Percentiles rank a stretch among this genome's conserved stretches.
Conservation (phyloP, 1,140 invertebrate genomes). For the Ceratina calcarata region DNA sequence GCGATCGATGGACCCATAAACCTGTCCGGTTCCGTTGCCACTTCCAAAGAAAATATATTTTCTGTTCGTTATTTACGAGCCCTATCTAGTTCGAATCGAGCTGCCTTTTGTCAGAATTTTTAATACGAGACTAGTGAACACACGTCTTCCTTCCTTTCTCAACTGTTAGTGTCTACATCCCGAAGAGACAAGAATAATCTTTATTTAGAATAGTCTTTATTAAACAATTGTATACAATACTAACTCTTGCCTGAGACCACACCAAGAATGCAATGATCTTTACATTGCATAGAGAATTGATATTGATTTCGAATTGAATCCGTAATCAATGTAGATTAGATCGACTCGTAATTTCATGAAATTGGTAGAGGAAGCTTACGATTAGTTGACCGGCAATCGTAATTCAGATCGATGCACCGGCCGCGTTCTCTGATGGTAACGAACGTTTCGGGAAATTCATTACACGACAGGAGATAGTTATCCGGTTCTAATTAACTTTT, state of each 20-base stretch:
- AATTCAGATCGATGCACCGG: conserved; percentile 57
- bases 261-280: background rate
- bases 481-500: conserved; percentile 28
- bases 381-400: conserved; percentile 56
- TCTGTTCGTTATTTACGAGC: conserved; percentile 33
- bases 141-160: background rate
- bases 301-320: conserved; percentile 21
- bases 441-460: conserved; percentile 47
- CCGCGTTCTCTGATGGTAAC: conserved; percentile 41
- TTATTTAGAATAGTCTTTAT: too few species aligned
- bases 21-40: conserved; percentile 60
- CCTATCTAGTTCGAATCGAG: background rate
- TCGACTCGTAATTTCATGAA: conserved; percentile 49
- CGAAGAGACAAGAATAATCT: too few species aligned
- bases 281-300: too few species aligned
- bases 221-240: too few species aligned
- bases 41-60: conserved; percentile 57
- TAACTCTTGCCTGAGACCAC: background rate
- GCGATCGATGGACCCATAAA: conserved; percentile 62
- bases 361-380: conserved; percentile 48
- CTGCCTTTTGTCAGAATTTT: conserved; percentile 10
- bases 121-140: background rate
- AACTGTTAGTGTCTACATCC: too few species aligned
- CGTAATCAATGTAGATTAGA: conserved; percentile 51
- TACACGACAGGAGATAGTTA: conserved; percentile 29